Evolutionary conservation across 2,797 vertebrate species (phyloP).

Genomic region (Aldrovandia affinis): DNA sequence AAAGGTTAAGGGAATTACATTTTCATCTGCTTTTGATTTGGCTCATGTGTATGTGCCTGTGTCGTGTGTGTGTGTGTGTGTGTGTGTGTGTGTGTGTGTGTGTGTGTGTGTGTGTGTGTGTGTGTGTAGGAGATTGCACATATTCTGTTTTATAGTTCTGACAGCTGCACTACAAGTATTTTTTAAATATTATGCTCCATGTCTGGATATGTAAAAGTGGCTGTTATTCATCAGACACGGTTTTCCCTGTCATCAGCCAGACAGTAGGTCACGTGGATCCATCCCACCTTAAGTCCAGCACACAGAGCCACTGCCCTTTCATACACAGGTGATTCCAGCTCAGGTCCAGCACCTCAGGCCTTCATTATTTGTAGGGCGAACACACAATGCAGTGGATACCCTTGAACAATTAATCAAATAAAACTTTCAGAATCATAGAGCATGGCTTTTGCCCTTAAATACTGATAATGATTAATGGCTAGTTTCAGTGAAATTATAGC

Average conservation of each 20-base stretch:
- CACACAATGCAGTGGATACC: no score
- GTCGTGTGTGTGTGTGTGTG: background rate
- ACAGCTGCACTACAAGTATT: background rate
- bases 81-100: no score
- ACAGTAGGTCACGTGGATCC: background rate
- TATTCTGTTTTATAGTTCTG: background rate
- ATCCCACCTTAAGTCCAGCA: constrained; percentile 82
- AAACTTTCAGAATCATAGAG: background rate
- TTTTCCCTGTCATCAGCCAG: background rate
- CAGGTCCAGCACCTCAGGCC: constrained; percentile 79
- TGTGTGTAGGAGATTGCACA: background rate
- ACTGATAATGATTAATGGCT: background rate
- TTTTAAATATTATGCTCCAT: no score
- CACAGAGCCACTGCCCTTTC: constrained; percentile 80
- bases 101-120: no score
- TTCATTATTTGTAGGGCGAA: constrained; percentile 79
- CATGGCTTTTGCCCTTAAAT: background rate
- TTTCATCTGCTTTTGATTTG: background rate
- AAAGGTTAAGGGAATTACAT: background rate
- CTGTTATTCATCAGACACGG: background rate
- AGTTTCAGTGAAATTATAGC: background rate
- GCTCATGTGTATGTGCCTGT: background rate
- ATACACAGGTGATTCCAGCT: constrained; percentile 88
- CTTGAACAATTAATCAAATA: background rate
- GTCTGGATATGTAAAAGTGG: no score